Base-by-base conservation (phyloP, 2,888 invertebrate species). In the Augochlorella aurata region DNA sequence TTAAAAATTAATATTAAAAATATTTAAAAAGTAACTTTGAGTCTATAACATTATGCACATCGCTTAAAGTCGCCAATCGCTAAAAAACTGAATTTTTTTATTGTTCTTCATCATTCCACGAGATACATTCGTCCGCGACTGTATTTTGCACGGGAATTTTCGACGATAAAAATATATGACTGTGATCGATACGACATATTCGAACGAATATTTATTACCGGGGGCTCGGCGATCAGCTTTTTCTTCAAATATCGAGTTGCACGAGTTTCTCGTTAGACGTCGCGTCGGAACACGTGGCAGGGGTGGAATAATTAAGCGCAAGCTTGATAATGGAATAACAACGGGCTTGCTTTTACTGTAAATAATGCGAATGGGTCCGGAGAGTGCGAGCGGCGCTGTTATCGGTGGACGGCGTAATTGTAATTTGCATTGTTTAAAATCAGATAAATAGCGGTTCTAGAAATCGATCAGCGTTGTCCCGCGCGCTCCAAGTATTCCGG, bases 361-460 rank as follows among this genome's bases (percentile, higher is more conserved):
- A 91, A 91, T 90, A 91, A 89, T 83, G 83, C 78, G 87, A 89
- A 90, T 84, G 81, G 81, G 71, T 68, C 70, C 68, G 67, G 58
- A 68, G 77, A 66, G 72, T 24, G 44, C 18, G 38, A 68, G n/a
- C 44, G 58, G 68, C 12, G 24, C 49, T 45, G 66, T 80, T 44
- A 78, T 77, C 72, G 74, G 66, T 69, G 65, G 24, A 50, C 29
- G 52, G 44, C 66, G 77, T 86, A 89, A 90, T 90, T 90, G 89
- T 89, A 88, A 90, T 91, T 90, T 88, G 88, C 90, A 90, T 90
- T 89, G 90, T 90, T 91, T 90, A 89, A 90, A 90, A 89, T 86
- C 83, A 77, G 85, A 88, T 89, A 88, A 91, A 89, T 88, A 88
- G 84, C 81, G 69, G 58, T 68, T 63, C 75, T 45, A 70, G 18